Percentiles rank a stretch among this genome's conserved stretches.
Conservation (phyloP, 2,797 vertebrate genomes). For the Sebastolobus altivelis region DNA sequence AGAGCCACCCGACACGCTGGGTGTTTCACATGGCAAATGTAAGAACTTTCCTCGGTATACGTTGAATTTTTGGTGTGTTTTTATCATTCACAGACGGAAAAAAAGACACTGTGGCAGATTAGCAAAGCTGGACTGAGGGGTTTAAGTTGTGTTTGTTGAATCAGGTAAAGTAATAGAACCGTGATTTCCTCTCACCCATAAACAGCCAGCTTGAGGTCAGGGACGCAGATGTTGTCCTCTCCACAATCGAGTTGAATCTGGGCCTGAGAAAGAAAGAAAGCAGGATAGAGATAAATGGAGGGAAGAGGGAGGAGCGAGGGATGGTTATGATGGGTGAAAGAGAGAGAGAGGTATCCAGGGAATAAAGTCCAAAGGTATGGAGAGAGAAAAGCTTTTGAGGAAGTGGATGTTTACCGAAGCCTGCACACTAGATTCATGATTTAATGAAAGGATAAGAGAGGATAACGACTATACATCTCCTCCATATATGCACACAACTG, state of each 20-base stretch:
- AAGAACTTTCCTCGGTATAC: not conserved
- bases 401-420: conserved; percentile 71
- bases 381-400: conserved; percentile 44
- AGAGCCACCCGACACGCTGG: not conserved
- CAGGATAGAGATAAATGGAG: conserved; percentile 26
- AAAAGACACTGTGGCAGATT: not conserved
- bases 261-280: conserved; percentile 81
- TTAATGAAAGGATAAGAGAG: conserved; percentile 69
- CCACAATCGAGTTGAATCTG: conserved; percentile 95
- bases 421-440: conserved; percentile 26
- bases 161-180: conserved; percentile 46
- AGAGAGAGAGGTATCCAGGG: conserved; percentile 41
- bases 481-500: conserved; percentile 39
- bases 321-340: conserved; percentile 35
- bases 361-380: conserved; percentile 45
- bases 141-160: conserved; percentile 31
- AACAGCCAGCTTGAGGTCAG: conserved; percentile 92
- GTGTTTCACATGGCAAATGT: not conserved
- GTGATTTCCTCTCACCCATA: conserved; percentile 86
- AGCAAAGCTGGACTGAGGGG: not conserved
- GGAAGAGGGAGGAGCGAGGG: conserved; percentile 3
- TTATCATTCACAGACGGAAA: not conserved
- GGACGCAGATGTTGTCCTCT: conserved; percentile 96
- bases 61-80: conserved; percentile 7
- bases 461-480: conserved; percentile 41